A percentile compares a stretch with the other conserved stretches of the same genome.
phyloP scores from a whole-genome alignment of 2,888 invertebrate genomes.

The Leucoma salicis region DNA sequence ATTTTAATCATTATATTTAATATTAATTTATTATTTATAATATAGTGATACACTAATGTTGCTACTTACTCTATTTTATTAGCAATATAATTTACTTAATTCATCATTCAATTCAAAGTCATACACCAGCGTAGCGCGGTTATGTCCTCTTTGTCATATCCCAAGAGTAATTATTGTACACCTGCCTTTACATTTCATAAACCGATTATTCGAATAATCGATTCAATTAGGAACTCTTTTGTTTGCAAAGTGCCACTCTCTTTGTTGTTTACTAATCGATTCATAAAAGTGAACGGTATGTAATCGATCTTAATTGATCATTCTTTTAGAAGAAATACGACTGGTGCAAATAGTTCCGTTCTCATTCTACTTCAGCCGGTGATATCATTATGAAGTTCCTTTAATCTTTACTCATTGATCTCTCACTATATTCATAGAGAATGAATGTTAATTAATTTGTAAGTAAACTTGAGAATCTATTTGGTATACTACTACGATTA shows the following conservation, averaged over 20 bases:
- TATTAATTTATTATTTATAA: too few species aligned
- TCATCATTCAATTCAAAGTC: too few species aligned
- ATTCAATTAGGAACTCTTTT: constrained; percentile 40
- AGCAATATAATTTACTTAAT: too few species aligned
- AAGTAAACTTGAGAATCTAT: neutral
- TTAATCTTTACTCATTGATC: neutral
- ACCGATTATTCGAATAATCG: constrained; percentile 23
- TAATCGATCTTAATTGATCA: constrained; percentile 18
- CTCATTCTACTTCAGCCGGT: neutral
- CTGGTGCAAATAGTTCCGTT: constrained; percentile 3
- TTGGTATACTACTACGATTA: too few species aligned
- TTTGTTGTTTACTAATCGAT: constrained; percentile 27
- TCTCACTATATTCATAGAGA: neutral
- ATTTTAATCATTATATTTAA: too few species aligned
- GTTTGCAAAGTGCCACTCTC: constrained; percentile 32
- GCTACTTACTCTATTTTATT: too few species aligned
- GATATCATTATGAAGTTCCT: constrained; percentile 3
- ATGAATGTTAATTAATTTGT: neutral
- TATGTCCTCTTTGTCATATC: too few species aligned
- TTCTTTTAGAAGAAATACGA: constrained; percentile 6
- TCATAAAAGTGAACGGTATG: constrained; percentile 12
- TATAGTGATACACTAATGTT: too few species aligned
- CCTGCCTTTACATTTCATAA: constrained; percentile 21
- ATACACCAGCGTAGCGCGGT: too few species aligned
- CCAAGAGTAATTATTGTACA: neutral